Evolutionary conservation across 1,140 invertebrate species (phyloP).

Genomic region (Pogonomyrmex californicus): DNA sequence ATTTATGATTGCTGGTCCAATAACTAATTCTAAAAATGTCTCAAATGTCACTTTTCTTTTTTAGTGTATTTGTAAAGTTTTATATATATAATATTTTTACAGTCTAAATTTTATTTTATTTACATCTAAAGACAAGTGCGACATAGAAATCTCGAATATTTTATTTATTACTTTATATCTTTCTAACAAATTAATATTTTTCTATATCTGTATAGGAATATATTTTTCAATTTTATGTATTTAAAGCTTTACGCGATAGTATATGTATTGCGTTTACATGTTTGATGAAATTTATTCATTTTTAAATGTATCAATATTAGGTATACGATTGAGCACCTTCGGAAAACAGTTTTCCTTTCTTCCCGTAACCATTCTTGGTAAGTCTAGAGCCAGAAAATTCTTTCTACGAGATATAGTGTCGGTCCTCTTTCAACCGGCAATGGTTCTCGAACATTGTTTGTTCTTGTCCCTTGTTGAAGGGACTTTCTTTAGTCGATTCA

Average conservation of each 20-base stretch:
- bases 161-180: neutral
- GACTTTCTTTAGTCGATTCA: neutral
- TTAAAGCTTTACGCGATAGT: neutral
- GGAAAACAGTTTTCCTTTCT: neutral
- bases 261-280: neutral
- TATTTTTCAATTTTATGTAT: neutral
- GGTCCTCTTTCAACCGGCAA: neutral
- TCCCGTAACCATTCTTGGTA: neutral
- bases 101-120: conserved; percentile 20
- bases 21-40: conserved; percentile 5
- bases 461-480: conserved; percentile 18
- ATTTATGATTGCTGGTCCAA: conserved; percentile 4
- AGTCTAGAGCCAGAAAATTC: conserved; percentile 66
- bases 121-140: neutral
- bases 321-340: neutral
- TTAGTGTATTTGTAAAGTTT: conserved; percentile 15
- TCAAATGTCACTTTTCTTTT: neutral
- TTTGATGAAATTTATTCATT: neutral
- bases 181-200: neutral
- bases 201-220: neutral
- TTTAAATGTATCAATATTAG: neutral
- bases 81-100: neutral
- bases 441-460: conserved; percentile 25
- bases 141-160: neutral
- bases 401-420: conserved; percentile 69